phyloP scores from a whole-genome alignment of 2,888 invertebrate genomes.

The Coelogynopora nodosa region DNA sequence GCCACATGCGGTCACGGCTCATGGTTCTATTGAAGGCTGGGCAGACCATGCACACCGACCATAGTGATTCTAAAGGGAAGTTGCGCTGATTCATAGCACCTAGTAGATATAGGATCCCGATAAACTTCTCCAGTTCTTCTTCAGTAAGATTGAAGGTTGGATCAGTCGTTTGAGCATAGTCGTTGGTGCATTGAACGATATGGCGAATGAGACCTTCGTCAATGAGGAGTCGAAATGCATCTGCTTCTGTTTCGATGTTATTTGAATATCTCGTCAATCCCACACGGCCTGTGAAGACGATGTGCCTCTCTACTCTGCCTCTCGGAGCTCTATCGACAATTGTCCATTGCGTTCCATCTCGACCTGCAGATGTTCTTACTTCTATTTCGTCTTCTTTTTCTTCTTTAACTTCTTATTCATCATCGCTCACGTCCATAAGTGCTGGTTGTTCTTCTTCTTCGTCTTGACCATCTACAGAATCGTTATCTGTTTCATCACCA shows the following conservation, averaged over 20 bases:
- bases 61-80: constrained; percentile 26
- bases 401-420: constrained; percentile 20
- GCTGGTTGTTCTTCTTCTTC: background rate
- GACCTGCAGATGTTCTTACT: background rate
- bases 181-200: background rate
- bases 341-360: no score
- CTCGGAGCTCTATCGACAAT: no score
- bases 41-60: no score
- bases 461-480: constrained; percentile 1
- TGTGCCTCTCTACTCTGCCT: no score
- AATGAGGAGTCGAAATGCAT: constrained; percentile 13
- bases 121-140: constrained; percentile 24
- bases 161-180: constrained; percentile 1
- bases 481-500: constrained; percentile 1
- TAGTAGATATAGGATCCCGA: constrained; percentile 12
- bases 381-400: background rate
- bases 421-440: constrained; percentile 4
- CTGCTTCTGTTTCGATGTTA: constrained; percentile 1
- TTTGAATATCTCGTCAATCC: no score
- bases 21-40: constrained; percentile 13
- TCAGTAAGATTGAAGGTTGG: constrained; percentile 34
- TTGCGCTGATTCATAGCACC: constrained; percentile 2
- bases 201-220: constrained; percentile 29
- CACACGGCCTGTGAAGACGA: no score
- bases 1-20: background rate